phyloP scores from a whole-genome alignment of 2,888 invertebrate genomes.

The Malthinus flaveolus region DNA sequence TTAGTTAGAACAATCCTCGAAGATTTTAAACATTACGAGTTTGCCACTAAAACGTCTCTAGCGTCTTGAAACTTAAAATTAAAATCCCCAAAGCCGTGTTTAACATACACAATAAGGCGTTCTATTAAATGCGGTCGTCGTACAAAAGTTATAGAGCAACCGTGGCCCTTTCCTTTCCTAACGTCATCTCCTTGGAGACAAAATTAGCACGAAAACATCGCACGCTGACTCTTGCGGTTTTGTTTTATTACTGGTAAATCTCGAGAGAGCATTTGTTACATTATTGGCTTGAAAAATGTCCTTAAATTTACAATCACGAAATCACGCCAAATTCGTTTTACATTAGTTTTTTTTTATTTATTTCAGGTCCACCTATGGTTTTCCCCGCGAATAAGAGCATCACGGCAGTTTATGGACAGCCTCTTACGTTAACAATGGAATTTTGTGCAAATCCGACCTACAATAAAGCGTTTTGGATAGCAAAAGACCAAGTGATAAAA shows the following conservation, averaged over 20 bases:
- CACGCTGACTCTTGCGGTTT: slow-evolving; percentile 28
- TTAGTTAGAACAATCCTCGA: slow-evolving; percentile 31
- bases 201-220: slow-evolving; percentile 29
- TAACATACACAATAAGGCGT: slow-evolving; percentile 31
- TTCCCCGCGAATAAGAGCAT: slow-evolving; percentile 67
- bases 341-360: background rate
- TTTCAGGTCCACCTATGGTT: slow-evolving; percentile 69
- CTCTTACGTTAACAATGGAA: slow-evolving; percentile 69
- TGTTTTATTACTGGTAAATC: slow-evolving; percentile 25
- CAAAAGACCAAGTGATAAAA: slow-evolving; percentile 58
- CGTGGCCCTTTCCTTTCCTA: slow-evolving; percentile 33
- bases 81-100: slow-evolving; percentile 31
- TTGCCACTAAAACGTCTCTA: slow-evolving; percentile 14
- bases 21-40: slow-evolving; percentile 28
- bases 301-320: slow-evolving; percentile 17
- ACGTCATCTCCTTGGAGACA: slow-evolving; percentile 24
- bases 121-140: slow-evolving; percentile 35
- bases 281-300: slow-evolving; percentile 23
- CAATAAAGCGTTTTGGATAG: slow-evolving; percentile 66
- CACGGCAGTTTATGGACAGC: slow-evolving; percentile 70
- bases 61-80: slow-evolving; percentile 27
- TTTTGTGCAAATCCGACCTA: slow-evolving; percentile 78
- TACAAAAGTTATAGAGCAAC: slow-evolving; percentile 35
- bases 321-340: background rate
- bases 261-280: slow-evolving; percentile 21